Evolutionary conservation across 1,140 invertebrate species (phyloP).

Genomic region (Formica selysi): DNA sequence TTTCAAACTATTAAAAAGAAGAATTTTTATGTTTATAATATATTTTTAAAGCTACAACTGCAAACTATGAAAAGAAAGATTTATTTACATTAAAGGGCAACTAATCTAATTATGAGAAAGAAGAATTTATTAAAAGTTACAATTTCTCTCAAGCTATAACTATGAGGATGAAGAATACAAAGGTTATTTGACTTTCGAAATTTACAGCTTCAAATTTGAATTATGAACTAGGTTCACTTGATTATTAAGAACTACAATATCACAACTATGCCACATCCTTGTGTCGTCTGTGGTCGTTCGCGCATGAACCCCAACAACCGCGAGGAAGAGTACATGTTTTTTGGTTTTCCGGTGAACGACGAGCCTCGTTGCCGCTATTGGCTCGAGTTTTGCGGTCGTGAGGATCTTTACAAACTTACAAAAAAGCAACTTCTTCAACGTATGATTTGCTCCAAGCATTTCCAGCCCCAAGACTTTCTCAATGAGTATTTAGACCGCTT

Average conservation of each 20-base stretch:
- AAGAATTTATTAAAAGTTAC: background rate
- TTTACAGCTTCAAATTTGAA: background rate
- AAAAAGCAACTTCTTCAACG: constrained; percentile 84
- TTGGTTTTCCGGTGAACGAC: constrained; percentile 85
- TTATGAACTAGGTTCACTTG: background rate
- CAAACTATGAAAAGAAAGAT: background rate
- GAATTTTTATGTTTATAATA: background rate
- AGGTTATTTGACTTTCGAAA: background rate
- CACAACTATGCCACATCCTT: constrained; percentile 85
- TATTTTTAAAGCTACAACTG: background rate
- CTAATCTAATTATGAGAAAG: background rate
- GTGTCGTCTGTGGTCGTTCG: constrained; percentile 85
- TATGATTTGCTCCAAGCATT: constrained; percentile 86
- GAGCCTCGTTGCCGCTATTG: constrained; percentile 83
- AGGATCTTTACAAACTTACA: constrained; percentile 84
- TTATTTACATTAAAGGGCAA: background rate
- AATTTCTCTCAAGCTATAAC: background rate
- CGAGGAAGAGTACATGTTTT: constrained; percentile 85
- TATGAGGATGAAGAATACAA: constrained; percentile 4
- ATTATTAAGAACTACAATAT: constrained; percentile 4
- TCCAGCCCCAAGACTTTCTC: constrained; percentile 81
- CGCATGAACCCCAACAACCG: constrained; percentile 85
- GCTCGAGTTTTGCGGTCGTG: constrained; percentile 85
- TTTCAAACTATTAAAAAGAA: background rate
- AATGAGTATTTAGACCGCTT: constrained; percentile 84